phyloP scores from a whole-genome alignment of 2,888 invertebrate species.

The Protodeltote pygarga region DNA sequence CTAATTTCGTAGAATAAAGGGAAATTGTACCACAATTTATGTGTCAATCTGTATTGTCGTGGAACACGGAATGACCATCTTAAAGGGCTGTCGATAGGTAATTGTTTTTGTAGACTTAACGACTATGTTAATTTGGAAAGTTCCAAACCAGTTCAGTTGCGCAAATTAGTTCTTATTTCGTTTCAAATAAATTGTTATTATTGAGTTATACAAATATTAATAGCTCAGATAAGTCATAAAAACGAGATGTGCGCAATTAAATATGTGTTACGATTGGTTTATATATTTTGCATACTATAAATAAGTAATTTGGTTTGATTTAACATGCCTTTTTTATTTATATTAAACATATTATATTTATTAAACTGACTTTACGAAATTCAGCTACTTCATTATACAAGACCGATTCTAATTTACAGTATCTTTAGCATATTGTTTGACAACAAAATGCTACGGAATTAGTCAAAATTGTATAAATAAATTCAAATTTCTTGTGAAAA shows the following conservation, averaged over 20 bases:
- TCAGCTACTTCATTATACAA: constrained; percentile 52
- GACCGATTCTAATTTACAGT: constrained; percentile 46
- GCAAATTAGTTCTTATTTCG: neutral
- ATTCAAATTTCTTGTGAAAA: constrained; percentile 45
- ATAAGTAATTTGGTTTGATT: neutral
- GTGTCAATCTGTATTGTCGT: constrained; percentile 71
- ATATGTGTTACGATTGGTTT: neutral
- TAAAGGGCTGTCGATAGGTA: constrained; percentile 44
- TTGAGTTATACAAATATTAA: constrained; percentile 1
- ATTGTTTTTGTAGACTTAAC: constrained; percentile 35
- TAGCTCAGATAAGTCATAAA: neutral
- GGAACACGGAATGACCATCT: constrained; percentile 47
- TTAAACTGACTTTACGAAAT: constrained; percentile 44
- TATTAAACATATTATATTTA: constrained; percentile 38
- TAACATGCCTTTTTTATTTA: constrained; percentile 37
- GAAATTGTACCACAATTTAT: constrained; percentile 72
- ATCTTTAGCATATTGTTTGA: constrained; percentile 49
- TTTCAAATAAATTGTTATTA: constrained; percentile 1
- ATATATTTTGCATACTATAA: neutral
- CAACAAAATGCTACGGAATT: constrained; percentile 49
- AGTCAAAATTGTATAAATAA: constrained; percentile 50
- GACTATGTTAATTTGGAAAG: constrained; percentile 33
- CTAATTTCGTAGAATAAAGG: constrained; percentile 79
- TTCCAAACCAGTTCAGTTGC: constrained; percentile 2
- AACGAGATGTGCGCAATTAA: constrained; percentile 7